Percentiles rank a stretch among this genome's conserved stretches.
Evolutionary conservation across 2,888 invertebrate genomes (phyloP).

Genomic region (Barypeithes pellucidus): DNA sequence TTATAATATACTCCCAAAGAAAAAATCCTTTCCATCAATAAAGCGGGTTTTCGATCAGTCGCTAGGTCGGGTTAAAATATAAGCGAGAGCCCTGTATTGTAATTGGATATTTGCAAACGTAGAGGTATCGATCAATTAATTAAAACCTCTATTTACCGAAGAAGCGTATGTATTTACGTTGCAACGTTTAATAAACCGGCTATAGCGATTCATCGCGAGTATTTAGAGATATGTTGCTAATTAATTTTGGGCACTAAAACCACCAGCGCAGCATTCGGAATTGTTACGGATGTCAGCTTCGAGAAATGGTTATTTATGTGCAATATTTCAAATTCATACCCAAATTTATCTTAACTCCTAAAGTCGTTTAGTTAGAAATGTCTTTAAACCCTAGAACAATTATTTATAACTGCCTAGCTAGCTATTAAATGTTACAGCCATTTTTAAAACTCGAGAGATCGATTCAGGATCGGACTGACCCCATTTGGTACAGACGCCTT

Average conservation of each 20-base stretch:
- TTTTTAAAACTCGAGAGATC: conserved; percentile 5
- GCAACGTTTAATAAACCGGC: conserved; percentile 32
- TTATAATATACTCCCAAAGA: too few species aligned
- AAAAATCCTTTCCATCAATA: too few species aligned
- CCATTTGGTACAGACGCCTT: too few species aligned
- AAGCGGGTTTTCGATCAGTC: too few species aligned
- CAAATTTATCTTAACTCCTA: conserved; percentile 42
- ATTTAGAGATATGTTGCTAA: conserved; percentile 41
- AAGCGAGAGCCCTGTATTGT: too few species aligned
- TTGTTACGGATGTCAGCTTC: conserved; percentile 31
- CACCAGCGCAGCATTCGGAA: conserved; percentile 26
- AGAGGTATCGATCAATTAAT: conserved; percentile 8
- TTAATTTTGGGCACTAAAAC: conserved; percentile 39
- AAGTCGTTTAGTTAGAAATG: conserved; percentile 15
- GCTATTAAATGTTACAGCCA: conserved; percentile 11
- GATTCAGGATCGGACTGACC: neutral
- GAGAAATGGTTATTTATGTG: conserved; percentile 43
- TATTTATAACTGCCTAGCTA: conserved; percentile 14
- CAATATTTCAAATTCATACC: conserved; percentile 44
- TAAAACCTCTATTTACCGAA: neutral
- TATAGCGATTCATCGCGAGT: conserved; percentile 34
- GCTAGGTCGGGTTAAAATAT: too few species aligned
- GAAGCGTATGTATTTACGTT: neutral
- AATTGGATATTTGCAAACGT: conserved; percentile 3
- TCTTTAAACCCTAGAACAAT: conserved; percentile 20